These are phyloP conservation scores for Peribatodes rhomboidaria DNA, from an alignment of 2,888 invertebrate genomes.

Conservation along the genomic window DNA sequence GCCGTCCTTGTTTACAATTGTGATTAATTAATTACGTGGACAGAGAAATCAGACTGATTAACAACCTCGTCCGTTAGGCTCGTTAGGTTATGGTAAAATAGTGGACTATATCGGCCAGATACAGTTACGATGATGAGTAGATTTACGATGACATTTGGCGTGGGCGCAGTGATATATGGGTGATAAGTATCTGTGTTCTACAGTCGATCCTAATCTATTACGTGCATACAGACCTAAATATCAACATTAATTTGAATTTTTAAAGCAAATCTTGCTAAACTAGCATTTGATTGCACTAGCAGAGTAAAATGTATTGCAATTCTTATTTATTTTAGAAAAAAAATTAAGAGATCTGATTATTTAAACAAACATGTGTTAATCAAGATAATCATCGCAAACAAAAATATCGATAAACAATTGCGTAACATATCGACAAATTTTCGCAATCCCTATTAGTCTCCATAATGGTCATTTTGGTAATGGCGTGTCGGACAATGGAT, in stretches of 20 bases:
- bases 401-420: constrained; percentile 7
- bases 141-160: constrained; percentile 30
- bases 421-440: constrained; percentile 33
- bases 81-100: constrained; percentile 49
- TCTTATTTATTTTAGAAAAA: neutral
- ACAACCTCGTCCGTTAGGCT: constrained; percentile 45
- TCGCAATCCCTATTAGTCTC: constrained; percentile 51
- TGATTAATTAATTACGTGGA: constrained; percentile 51
- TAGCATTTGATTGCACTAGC: neutral
- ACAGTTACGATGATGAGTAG: constrained; percentile 34
- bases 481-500: constrained; percentile 78
- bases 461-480: constrained; percentile 76
- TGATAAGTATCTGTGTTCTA: constrained; percentile 27
- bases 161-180: constrained; percentile 39
- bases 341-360: neutral
- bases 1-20: constrained; percentile 50
- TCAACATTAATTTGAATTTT: neutral
- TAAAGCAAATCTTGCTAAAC: neutral
- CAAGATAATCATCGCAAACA: neutral
- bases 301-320: neutral
- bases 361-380: neutral
- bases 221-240: constrained; percentile 7
- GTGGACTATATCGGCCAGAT: constrained; percentile 44
- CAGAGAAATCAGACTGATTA: constrained; percentile 51
- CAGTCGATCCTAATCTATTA: constrained; percentile 24